These are phyloP conservation scores for Calliphora vomitoria DNA, from an alignment of 2,888 invertebrate genomes.

Conservation along the genomic window DNA sequence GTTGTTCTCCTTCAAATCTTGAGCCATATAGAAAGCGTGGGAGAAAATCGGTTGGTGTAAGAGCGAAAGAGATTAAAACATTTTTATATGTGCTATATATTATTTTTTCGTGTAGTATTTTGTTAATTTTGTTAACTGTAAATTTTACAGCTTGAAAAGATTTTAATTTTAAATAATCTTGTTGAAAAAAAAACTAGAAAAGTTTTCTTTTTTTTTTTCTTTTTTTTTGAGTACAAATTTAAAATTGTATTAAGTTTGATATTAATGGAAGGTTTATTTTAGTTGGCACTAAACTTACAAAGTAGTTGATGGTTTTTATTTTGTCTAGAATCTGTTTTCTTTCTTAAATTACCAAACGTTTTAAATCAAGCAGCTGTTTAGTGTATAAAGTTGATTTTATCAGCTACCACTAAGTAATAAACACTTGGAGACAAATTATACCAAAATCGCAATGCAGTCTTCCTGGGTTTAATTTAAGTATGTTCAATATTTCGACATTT, in stretches of 20 bases:
- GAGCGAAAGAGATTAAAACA: conserved; percentile 18
- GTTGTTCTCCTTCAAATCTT: conserved; percentile 49
- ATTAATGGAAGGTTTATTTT: background rate
- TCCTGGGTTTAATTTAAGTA: conserved; percentile 10
- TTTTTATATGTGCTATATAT: conserved; percentile 12
- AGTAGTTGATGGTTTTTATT: too few relatives aligned
- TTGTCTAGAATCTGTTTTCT: too few relatives aligned
- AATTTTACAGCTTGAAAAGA: background rate
- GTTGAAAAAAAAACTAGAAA: background rate
- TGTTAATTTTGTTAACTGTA: conserved; percentile 39
- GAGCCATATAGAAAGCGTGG: background rate
- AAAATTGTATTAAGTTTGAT: conserved; percentile 4
- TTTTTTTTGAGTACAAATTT: background rate
- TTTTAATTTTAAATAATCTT: conserved; percentile 36
- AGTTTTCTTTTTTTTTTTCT: too few relatives aligned
- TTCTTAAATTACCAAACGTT: too few relatives aligned
- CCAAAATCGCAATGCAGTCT: background rate
- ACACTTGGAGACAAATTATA: conserved; percentile 7
- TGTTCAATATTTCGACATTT: conserved; percentile 16
- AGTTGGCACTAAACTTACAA: too few relatives aligned
- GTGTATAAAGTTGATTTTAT: background rate
- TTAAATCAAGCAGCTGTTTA: background rate
- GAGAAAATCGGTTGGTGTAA: background rate
- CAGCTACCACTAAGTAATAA: background rate
- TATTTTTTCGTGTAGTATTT: conserved; percentile 5